Evolutionary conservation across 2,888 invertebrate genomes (phyloP).

Genomic region (Acleris literana): DNA sequence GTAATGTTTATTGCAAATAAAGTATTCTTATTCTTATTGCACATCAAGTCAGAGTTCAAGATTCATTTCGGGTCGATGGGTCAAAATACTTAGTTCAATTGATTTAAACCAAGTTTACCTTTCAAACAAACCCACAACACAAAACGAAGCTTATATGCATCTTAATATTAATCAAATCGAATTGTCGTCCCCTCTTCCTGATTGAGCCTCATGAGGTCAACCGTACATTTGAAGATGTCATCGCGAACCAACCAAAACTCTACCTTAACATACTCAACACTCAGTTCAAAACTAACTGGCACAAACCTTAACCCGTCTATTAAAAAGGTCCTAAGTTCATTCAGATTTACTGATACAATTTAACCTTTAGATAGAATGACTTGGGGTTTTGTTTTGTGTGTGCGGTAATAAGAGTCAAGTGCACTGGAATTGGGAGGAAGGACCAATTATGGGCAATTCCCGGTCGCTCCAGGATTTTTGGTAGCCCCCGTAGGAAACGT

Average conservation of each 20-base stretch:
- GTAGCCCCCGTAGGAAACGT: conserved; percentile 36
- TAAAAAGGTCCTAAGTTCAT: conserved; percentile 39
- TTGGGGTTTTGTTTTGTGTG: conserved; percentile 24
- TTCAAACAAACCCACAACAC: not conserved
- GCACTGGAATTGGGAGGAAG: conserved; percentile 64
- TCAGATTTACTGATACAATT: conserved; percentile 22
- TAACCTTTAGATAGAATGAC: conserved; percentile 21
- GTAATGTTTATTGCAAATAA: too few relatives aligned
- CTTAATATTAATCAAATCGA: conserved; percentile 57
- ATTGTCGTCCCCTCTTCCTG: conserved; percentile 59
- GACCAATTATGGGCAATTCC: conserved; percentile 71
- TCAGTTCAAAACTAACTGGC: conserved; percentile 39
- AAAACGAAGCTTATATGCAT: conserved; percentile 34
- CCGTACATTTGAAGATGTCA: conserved; percentile 37
- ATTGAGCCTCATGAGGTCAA: conserved; percentile 51
- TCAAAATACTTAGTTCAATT: too few relatives aligned
- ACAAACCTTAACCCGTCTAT: not conserved
- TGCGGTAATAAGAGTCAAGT: conserved; percentile 45
- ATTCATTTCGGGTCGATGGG: too few relatives aligned
- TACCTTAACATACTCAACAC: rapidly evolving
- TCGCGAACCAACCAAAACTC: conserved; percentile 25
- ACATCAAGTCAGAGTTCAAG: too few relatives aligned
- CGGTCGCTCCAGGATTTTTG: conserved; percentile 65
- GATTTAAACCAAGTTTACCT: too few relatives aligned
- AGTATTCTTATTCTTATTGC: too few relatives aligned